Conservation (phyloP, 2,113 vertebrate species). For the Rattus norvegicus region DNA sequence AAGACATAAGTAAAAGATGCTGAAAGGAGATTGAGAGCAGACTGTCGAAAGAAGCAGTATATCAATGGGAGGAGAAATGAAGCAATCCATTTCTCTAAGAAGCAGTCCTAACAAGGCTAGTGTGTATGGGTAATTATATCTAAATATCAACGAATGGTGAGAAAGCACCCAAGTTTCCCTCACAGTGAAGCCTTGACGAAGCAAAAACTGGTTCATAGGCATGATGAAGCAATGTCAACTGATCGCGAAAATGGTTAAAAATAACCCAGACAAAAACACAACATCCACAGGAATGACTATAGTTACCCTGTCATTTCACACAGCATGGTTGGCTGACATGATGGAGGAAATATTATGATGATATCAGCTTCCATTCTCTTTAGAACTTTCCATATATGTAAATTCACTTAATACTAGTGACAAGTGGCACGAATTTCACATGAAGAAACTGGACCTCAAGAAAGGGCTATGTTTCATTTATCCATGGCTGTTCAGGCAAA, state of each 20-base stretch:
- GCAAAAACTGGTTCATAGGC: not conserved
- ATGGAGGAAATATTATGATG: not conserved
- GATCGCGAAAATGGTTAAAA: not conserved
- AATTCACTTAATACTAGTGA: not conserved
- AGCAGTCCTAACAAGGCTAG: not conserved
- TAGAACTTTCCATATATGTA: not conserved
- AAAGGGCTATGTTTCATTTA: not conserved
- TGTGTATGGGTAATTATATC: constrained; percentile 5
- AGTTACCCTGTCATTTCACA: not conserved
- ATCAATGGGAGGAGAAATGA: constrained; percentile 16
- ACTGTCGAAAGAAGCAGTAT: constrained; percentile 40
- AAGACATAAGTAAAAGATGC: constrained; percentile 40
- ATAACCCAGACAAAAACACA: not conserved
- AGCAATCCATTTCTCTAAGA: constrained; percentile 26
- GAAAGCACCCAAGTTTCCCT: not conserved
- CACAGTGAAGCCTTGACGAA: not conserved
- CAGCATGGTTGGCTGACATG: not conserved
- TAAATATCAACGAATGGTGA: constrained; percentile 33
- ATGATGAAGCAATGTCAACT: not conserved
- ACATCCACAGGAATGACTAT: not conserved
- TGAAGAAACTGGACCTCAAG: not conserved
- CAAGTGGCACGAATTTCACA: constrained; percentile 12
- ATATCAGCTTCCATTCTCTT: not conserved
- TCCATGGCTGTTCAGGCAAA: not conserved
- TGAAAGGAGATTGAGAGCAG: not conserved